Conservation (phyloP, 2,113 vertebrate genomes). For the Suncus etruscus region DNA sequence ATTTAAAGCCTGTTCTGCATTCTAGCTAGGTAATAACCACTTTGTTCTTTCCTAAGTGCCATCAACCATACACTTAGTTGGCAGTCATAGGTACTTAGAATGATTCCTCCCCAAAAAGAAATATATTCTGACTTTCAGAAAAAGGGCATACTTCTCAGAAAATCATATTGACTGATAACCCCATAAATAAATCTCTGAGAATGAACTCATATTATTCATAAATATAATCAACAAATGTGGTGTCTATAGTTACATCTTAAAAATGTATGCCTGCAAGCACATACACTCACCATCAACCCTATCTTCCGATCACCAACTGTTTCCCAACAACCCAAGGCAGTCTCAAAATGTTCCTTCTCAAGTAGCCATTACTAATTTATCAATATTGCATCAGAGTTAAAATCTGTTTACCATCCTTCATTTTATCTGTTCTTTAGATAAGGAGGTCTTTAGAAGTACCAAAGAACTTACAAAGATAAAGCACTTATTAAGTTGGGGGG, state of each 20-base stretch:
- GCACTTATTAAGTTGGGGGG: constrained; percentile 60
- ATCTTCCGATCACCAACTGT: background rate
- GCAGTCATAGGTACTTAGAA: background rate
- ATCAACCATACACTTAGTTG: background rate
- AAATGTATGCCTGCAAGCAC: background rate
- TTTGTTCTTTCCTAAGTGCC: background rate
- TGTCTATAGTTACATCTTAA: background rate
- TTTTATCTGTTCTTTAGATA: constrained; percentile 65
- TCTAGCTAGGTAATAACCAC: background rate
- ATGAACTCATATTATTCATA: constrained; percentile 38
- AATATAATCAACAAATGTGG: background rate
- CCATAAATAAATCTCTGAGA: constrained; percentile 41
- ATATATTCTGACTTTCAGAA: background rate
- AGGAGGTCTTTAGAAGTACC: constrained; percentile 44
- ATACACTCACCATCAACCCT: background rate
- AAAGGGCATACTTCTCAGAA: background rate
- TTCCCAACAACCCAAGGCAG: background rate
- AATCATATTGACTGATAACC: background rate
- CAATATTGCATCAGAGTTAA: constrained; percentile 32
- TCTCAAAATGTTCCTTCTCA: constrained; percentile 38
- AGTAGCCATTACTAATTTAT: constrained; percentile 57
- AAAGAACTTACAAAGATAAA: constrained; percentile 72
- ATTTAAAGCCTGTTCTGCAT: background rate
- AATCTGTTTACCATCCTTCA: constrained; percentile 64
- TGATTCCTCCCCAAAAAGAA: background rate